Base-by-base conservation (phyloP, 2,888 invertebrate genomes). In the Antitype chi region DNA sequence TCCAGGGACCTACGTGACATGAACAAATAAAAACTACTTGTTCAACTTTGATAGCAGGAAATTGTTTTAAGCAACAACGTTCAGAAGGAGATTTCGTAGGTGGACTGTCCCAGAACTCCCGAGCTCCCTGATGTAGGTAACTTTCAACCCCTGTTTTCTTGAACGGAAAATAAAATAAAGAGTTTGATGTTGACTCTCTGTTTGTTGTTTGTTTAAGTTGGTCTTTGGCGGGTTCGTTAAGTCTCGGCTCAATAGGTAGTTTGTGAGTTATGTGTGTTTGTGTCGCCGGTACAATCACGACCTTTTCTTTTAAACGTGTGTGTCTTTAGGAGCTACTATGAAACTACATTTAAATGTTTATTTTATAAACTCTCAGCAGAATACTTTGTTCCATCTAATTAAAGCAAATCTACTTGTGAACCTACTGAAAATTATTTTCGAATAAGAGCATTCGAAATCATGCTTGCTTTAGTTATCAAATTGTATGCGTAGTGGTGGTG, bases 21-120 rank as follows among this genome's bases (percentile, higher is more conserved):
- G 93, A 93, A 94, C 93, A 94, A 93, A 93, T 93, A 94, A 94
- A 93, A 94, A 94, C 93, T 92, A 91, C 91, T 89, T 86, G 90
- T 90, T 91, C 92, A 93, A 94, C 92, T 94, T 93, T 94, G 93
- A 94, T 94, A 92, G 93, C 89, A 90, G 92, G 92, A 93, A 94
- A 94, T 94, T 94, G 94, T 94, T 94, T 94, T 93, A 94, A 94
- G 93, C 81, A 90, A 92, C 81, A 90, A 92, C 91, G 92, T 90
- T 89, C 90, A 91, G 92, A 90, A 90, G 90, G 88, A 93, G 94
- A 93, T 93, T 93, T 92, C 85, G 92, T 90, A 89, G 92, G 91
- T 91, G 92, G 92, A 91, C 88, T 77, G 87, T 89, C 91, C 88
- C 88, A 74, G 76, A 86, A 74, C 86, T 89, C 91, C 43, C 43